These are phyloP conservation scores for Megalonaias nervosa DNA, from an alignment of 1,140 invertebrate genomes.

Conservation along the genomic window DNA sequence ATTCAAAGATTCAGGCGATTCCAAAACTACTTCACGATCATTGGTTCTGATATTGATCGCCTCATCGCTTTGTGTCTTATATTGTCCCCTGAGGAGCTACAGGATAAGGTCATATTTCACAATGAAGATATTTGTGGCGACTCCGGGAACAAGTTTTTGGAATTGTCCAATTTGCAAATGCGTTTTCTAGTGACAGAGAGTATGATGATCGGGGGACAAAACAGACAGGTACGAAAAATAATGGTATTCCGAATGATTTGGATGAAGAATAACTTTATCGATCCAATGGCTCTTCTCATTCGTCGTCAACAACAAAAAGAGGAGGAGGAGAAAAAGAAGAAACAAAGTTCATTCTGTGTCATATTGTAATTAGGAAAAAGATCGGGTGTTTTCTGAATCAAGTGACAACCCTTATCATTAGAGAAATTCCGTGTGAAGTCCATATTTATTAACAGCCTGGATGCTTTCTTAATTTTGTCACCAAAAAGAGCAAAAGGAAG, in stretches of 20 bases:
- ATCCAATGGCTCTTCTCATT: constrained; percentile 3
- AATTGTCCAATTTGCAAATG: not conserved
- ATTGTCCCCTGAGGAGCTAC: constrained; percentile 6
- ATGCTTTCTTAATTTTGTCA: too few relatives aligned
- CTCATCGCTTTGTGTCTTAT: constrained; percentile 11
- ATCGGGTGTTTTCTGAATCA: too few relatives aligned
- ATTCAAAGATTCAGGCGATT: constrained; percentile 12
- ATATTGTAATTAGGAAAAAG: too few relatives aligned
- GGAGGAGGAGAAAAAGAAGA: too few relatives aligned
- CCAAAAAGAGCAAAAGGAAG: too few relatives aligned
- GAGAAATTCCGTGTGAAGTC: too few relatives aligned
- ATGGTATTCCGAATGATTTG: constrained; percentile 25
- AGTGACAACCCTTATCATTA: too few relatives aligned
- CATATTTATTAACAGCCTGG: too few relatives aligned
- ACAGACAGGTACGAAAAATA: constrained; percentile 13
- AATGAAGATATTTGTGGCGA: constrained; percentile 23
- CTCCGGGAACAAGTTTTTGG: constrained; percentile 11
- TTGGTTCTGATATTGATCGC: not conserved
- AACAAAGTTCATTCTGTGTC: too few relatives aligned
- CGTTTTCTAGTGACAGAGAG: constrained; percentile 23
- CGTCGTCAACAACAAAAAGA: too few relatives aligned
- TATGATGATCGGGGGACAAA: constrained; percentile 11
- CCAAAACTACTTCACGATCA: constrained; percentile 3
- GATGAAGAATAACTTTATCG: constrained; percentile 14
- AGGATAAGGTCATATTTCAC: constrained; percentile 22